Conservation (phyloP, 1,140 invertebrate genomes). For the Micrasema minimum region DNA sequence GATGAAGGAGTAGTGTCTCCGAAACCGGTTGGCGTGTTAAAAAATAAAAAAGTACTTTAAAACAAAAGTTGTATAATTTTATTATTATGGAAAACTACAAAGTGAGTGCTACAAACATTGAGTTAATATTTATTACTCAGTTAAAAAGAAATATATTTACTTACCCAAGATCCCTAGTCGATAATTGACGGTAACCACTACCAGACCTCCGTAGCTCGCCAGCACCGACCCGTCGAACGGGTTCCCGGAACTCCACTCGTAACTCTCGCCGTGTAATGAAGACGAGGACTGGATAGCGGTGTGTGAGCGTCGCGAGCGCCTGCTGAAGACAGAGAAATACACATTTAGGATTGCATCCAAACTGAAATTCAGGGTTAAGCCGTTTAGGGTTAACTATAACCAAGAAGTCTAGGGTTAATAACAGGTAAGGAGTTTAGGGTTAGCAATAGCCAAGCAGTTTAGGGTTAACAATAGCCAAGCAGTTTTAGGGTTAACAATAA, state of each 20-base stretch:
- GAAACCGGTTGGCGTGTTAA: too few species aligned
- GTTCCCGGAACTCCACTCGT: slow-evolving; percentile 96
- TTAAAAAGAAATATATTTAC: too few species aligned
- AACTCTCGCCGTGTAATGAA: slow-evolving; percentile 97
- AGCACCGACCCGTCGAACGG: slow-evolving; percentile 94
- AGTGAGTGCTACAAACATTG: too few species aligned
- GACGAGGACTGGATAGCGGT: slow-evolving; percentile 87
- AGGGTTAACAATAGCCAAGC: too few species aligned
- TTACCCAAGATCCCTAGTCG: slow-evolving; percentile 94
- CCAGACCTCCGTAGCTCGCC: slow-evolving; percentile 90
- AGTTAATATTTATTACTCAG: too few species aligned
- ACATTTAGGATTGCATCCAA: slow-evolving; percentile 5
- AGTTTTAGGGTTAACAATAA: too few species aligned
- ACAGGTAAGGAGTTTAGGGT: too few species aligned
- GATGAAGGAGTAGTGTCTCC: too few species aligned
- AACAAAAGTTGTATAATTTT: too few species aligned
- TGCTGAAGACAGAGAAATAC: slow-evolving; percentile 65
- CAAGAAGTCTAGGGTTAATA: background rate
- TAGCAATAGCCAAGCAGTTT: too few species aligned
- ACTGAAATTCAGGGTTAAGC: background rate
- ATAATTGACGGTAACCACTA: slow-evolving; percentile 98
- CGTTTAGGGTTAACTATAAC: background rate
- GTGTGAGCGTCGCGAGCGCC: slow-evolving; percentile 73
- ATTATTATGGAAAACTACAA: too few species aligned
- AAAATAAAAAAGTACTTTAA: too few species aligned